Base-by-base conservation (phyloP, 2,113 vertebrate species). In the Chinchilla lanigera region DNA sequence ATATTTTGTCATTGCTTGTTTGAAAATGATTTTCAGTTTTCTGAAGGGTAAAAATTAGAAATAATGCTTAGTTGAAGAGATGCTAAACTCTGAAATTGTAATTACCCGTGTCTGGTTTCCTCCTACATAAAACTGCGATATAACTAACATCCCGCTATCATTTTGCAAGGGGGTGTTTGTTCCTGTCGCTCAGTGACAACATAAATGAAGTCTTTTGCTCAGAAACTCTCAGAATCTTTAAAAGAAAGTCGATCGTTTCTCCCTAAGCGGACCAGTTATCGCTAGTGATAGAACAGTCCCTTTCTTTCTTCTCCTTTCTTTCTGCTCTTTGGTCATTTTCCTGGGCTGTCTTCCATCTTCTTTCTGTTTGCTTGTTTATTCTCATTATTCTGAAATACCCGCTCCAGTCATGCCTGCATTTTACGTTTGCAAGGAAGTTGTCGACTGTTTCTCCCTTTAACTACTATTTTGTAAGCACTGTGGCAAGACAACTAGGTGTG, bases 1-100 rank as follows among this genome's bases (percentile, higher is more conserved):
- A 50, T 54, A 5, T 81, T 50, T 90, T 67, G 4, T 81, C 28
- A 9, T 86, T 87, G n/a, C 41, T 80, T 73, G 13, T 44, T 94
- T 94, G n/a, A 86, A 54, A 82, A 90, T 85, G 87, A 69, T n/a
- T 89, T 75, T 22, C 22, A 90, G 1, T 75, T 88, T 93, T 71
- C n/a, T 5, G 4, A 92, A 89, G 56, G 44, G 26, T 73, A 89
- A 52, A 86, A 92, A 93, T 69, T 71, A 44, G 73, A 94, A 81
- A 35, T 83, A 56, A 67, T 69, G 44, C 14, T 81, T 86, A 67
- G 26, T 26, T 87, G 58, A 61, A 67, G 73, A 87, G 56, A 78
- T 86, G 30, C 65, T 58, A 54, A 80, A 17, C 9, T 75, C 56
- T 86, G 88, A 33, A 75, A n/a, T 38, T 58, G 17, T 56, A 52